A percentile compares a stretch with the other conserved stretches of the same genome.
phyloP scores from a whole-genome alignment of 2,797 vertebrate genomes.

The Echiichthys vipera region DNA sequence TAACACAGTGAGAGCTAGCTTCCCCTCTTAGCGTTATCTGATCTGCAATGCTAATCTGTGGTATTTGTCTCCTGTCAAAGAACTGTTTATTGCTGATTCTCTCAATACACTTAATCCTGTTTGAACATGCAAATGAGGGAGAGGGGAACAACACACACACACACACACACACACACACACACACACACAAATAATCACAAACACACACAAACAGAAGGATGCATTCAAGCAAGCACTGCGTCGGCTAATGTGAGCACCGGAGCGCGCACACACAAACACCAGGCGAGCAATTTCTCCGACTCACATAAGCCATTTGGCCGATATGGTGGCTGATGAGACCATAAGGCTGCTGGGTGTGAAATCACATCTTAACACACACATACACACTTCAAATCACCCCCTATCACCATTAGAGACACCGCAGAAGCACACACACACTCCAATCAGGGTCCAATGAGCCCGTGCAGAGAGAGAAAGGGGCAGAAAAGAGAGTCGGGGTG shows the following conservation, averaged over 20 bases:
- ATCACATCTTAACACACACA: slow-evolving; percentile 55
- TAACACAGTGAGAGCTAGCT: slow-evolving; percentile 21
- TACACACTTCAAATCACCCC: slow-evolving; percentile 50
- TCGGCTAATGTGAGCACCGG: neutral
- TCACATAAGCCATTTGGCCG: slow-evolving; percentile 71
- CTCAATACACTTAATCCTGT: slow-evolving; percentile 77
- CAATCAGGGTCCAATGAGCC: slow-evolving; percentile 69
- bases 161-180: slow-evolving; percentile 38
- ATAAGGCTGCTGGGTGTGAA: slow-evolving; percentile 74
- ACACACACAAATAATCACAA: slow-evolving; percentile 17
- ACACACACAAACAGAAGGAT: slow-evolving; percentile 30
- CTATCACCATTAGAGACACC: slow-evolving; percentile 53
- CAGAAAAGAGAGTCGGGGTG: slow-evolving; percentile 25
- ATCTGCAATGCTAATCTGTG: slow-evolving; percentile 70
- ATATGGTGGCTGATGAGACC: slow-evolving; percentile 68
- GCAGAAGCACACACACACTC: slow-evolving; percentile 34
- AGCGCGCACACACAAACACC: slow-evolving; percentile 14
- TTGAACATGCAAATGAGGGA: slow-evolving; percentile 78
- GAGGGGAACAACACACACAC: slow-evolving; percentile 49
- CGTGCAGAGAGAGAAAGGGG: slow-evolving; percentile 57
- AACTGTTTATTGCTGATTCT: slow-evolving; percentile 74
- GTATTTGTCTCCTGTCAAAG: slow-evolving; percentile 71
- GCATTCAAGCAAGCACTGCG: slow-evolving; percentile 20
- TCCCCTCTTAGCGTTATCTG: slow-evolving; percentile 44
- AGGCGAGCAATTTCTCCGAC: slow-evolving; percentile 31